Evolutionary conservation across 2,113 vertebrate species (phyloP).

Genomic region (Sorex araneus): DNA sequence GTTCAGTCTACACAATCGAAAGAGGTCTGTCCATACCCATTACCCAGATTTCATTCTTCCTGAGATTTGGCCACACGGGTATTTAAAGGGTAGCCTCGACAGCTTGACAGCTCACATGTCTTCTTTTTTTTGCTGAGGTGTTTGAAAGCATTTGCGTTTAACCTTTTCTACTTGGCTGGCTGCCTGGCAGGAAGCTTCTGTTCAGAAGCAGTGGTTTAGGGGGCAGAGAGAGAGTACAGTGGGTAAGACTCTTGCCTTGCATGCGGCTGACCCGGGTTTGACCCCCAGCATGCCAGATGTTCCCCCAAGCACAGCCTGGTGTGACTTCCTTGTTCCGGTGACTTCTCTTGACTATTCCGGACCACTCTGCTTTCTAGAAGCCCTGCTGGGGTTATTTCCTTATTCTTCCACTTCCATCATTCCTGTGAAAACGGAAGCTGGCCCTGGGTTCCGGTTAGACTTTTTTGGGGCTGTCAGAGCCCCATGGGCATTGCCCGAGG

Average conservation of each 20-base stretch:
- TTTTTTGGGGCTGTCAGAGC: not conserved
- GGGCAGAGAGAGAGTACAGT: too few species aligned
- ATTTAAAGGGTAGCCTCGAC: not conserved
- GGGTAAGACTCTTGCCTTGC: too few species aligned
- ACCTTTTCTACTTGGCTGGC: too few species aligned
- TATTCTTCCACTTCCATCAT: not conserved
- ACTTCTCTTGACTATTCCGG: too few species aligned
- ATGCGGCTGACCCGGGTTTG: too few species aligned
- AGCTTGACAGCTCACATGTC: not conserved
- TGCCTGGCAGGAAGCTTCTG: too few species aligned
- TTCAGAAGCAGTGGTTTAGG: too few species aligned
- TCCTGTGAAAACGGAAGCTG: not conserved
- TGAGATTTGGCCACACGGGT: not conserved
- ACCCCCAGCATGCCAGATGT: too few species aligned
- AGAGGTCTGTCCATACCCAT: not conserved
- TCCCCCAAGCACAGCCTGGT: too few species aligned
- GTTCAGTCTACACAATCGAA: not conserved
- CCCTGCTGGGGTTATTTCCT: not conserved
- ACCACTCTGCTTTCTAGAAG: not conserved
- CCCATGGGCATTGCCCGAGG: fast-evolving
- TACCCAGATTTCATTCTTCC: not conserved
- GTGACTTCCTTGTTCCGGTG: not conserved
- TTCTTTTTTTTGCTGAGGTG: not conserved
- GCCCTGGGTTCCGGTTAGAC: not conserved
- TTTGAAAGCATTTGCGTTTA: not conserved